Conservation (phyloP, 1,140 invertebrate species). For the Muscidifurax raptorellus region DNA sequence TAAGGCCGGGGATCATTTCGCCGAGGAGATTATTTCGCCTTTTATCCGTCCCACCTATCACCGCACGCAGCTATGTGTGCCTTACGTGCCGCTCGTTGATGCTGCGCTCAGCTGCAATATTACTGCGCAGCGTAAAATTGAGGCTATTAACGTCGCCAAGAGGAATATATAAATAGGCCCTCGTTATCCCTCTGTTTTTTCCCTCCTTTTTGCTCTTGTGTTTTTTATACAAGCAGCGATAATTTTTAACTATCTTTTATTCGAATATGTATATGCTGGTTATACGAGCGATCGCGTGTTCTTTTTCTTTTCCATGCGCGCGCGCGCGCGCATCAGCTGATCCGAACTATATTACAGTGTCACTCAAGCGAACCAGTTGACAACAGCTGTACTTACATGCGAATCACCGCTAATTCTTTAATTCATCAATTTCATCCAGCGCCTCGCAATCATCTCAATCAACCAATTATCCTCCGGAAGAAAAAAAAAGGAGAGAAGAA, state of each 20-base stretch:
- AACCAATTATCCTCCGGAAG: no score
- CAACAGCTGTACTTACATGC: not conserved
- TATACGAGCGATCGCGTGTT: no score
- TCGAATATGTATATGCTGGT: no score
- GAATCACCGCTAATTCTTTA: constrained; percentile 2
- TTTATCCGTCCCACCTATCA: not conserved
- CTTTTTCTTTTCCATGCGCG: no score
- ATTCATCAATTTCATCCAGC: not conserved
- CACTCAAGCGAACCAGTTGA: not conserved
- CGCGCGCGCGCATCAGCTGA: not conserved
- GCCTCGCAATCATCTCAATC: not conserved
- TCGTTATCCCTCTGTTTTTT: constrained; percentile 4
- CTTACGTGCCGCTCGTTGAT: not conserved
- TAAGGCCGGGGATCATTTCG: constrained; percentile 9
- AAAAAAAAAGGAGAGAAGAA: no score
- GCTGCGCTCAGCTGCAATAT: not conserved
- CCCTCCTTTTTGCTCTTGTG: not conserved
- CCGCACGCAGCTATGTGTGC: not conserved
- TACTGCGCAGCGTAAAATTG: not conserved
- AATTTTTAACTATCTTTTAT: not conserved
- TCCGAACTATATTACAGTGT: no score
- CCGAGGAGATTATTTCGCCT: constrained; percentile 23
- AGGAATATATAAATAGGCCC: constrained; percentile 13
- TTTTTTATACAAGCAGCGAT: constrained; percentile 3
- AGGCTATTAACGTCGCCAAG: constrained; percentile 9